phyloP scores from a whole-genome alignment of 1,140 invertebrate genomes.

The Carcinoscorpius rotundicauda region DNA sequence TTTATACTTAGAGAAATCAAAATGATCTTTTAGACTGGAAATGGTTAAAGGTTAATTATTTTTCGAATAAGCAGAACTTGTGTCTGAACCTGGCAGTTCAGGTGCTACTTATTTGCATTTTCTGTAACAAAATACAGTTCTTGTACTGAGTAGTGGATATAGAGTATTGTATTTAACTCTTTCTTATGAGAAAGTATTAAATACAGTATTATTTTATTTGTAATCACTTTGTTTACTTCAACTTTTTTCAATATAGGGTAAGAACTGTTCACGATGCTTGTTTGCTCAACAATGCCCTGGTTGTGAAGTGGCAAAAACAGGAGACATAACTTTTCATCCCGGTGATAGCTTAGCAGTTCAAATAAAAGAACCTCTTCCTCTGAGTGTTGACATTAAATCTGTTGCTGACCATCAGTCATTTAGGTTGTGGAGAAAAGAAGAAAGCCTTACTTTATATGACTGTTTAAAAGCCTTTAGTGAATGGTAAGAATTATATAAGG shows the following conservation, averaged over 20 bases:
- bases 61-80: no score
- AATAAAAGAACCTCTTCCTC: slow-evolving; percentile 24
- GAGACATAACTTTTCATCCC: slow-evolving; percentile 40
- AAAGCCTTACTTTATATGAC: slow-evolving; percentile 48
- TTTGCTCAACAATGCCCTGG: slow-evolving; percentile 47
- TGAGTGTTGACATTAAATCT: slow-evolving; percentile 1
- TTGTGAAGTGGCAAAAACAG: slow-evolving; percentile 41
- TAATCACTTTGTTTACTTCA: no score
- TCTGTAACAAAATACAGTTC: no score
- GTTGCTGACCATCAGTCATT: slow-evolving; percentile 29
- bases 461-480: slow-evolving; percentile 56
- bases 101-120: no score
- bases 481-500: slow-evolving; percentile 12
- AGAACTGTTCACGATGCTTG: slow-evolving; percentile 49
- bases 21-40: no score
- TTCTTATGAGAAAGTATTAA: no score
- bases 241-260: slow-evolving; percentile 37
- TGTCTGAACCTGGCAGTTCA: no score
- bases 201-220: no score
- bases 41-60: no score
- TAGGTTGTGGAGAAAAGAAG: slow-evolving; percentile 34
- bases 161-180: no score
- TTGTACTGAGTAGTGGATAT: no score
- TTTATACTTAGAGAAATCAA: no score
- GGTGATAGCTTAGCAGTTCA: slow-evolving; percentile 48